Evolutionary conservation across 2,113 vertebrate species (phyloP).

Genomic region (Dromiciops gliroides): DNA sequence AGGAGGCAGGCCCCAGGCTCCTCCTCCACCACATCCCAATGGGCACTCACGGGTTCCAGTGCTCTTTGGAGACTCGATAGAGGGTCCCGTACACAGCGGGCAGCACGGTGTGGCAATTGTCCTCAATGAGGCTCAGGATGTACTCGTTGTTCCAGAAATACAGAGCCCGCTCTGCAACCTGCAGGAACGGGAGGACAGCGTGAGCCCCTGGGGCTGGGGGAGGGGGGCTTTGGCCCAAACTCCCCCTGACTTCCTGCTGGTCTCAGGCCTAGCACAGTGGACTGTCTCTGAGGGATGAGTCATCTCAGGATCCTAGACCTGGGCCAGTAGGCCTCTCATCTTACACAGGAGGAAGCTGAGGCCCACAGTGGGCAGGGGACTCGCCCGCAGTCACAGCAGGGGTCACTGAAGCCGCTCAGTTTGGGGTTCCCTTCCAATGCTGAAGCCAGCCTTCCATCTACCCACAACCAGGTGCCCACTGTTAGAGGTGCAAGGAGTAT

Average conservation of each 20-base stretch:
- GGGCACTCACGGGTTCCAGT: constrained; percentile 94
- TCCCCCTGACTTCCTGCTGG: too few species aligned
- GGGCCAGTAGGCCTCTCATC: too few species aligned
- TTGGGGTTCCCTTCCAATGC: too few species aligned
- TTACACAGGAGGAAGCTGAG: too few species aligned
- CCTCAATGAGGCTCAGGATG: constrained; percentile 95
- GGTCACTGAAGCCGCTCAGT: too few species aligned
- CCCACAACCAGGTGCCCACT: too few species aligned
- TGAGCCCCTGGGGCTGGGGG: background rate
- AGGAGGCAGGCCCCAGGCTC: background rate
- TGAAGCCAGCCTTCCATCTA: background rate
- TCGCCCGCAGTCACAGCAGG: too few species aligned
- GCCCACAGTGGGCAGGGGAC: too few species aligned
- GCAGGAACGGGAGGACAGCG: background rate
- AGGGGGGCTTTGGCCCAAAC: too few species aligned
- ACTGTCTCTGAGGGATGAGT: too few species aligned
- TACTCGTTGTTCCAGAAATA: constrained; percentile 98
- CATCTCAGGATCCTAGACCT: background rate
- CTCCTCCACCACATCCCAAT: background rate
- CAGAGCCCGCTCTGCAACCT: constrained; percentile 96
- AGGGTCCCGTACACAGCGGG: constrained; percentile 94
- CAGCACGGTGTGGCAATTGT: constrained; percentile 94
- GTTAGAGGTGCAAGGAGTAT: too few species aligned
- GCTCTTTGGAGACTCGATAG: constrained; percentile 95
- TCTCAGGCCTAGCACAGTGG: too few species aligned